phyloP scores from a whole-genome alignment of 2,797 vertebrate species.

The Apogon talboti region DNA sequence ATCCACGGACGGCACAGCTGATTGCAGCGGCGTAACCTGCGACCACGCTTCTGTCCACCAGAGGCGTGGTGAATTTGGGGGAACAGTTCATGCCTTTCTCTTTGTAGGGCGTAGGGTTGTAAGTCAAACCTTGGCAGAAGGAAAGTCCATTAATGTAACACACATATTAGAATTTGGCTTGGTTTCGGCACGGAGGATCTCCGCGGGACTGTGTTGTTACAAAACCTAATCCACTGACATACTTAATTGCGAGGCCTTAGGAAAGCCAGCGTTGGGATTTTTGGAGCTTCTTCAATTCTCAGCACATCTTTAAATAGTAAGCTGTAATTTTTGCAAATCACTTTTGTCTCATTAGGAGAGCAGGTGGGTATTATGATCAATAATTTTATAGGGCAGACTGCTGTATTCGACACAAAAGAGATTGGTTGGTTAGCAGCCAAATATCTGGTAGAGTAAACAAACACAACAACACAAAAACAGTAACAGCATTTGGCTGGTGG shows the following conservation, averaged over 20 bases:
- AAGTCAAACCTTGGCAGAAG: slow-evolving; percentile 74
- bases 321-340: slow-evolving; percentile 22
- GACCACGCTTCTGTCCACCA: slow-evolving; percentile 87
- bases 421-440: slow-evolving; percentile 47
- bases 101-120: slow-evolving; percentile 77
- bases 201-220: background rate
- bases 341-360: slow-evolving; percentile 36
- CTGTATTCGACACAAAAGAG: slow-evolving; percentile 43
- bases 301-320: slow-evolving; percentile 4
- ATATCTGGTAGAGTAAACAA: slow-evolving; percentile 57
- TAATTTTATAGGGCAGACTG: slow-evolving; percentile 43
- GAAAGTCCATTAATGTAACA: background rate
- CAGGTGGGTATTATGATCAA: slow-evolving; percentile 31
- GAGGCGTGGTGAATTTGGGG: slow-evolving; percentile 89
- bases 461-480: slow-evolving; percentile 48
- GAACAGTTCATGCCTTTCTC: slow-evolving; percentile 83
- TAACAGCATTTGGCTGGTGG: slow-evolving; percentile 64
- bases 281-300: slow-evolving; percentile 7
- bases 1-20: slow-evolving; percentile 89
- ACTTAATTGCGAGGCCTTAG: background rate
- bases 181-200: background rate
- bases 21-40: slow-evolving; percentile 90
- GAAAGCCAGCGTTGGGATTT: slow-evolving; percentile 7
- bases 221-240: background rate
- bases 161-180: too few relatives aligned